These are phyloP conservation scores for Hypolimnas misippus DNA, from an alignment of 2,888 invertebrate species.

Conservation along the genomic window DNA sequence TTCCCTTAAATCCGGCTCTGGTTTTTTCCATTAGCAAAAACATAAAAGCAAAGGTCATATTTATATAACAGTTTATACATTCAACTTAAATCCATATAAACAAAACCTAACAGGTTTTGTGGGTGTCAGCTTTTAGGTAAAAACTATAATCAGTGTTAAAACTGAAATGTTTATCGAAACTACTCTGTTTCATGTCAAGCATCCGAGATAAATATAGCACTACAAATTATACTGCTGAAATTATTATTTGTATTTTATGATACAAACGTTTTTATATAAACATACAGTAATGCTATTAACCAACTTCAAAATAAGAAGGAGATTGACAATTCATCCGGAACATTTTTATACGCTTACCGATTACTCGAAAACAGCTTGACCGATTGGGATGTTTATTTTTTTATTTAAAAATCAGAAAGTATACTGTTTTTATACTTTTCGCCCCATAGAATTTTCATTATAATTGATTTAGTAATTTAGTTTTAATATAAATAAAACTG, in stretches of 20 bases:
- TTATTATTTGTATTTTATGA: background rate
- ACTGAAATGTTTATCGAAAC: background rate
- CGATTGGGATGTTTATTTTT: too few relatives aligned
- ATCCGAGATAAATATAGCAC: background rate
- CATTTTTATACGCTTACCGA: too few relatives aligned
- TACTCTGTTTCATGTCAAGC: background rate
- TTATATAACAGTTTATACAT: background rate
- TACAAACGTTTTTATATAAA: background rate
- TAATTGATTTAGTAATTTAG: too few relatives aligned
- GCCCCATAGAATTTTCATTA: too few relatives aligned
- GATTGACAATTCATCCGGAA: too few relatives aligned
- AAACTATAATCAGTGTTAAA: background rate
- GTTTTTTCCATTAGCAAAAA: background rate
- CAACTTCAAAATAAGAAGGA: too few relatives aligned
- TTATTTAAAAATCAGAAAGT: too few relatives aligned
- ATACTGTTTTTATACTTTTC: too few relatives aligned
- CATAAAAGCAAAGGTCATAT: background rate
- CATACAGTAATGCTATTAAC: background rate
- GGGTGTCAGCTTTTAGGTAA: background rate
- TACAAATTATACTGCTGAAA: too few relatives aligned
- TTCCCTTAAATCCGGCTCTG: too few relatives aligned
- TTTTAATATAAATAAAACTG: too few relatives aligned
- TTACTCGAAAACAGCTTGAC: too few relatives aligned
- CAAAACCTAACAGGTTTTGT: background rate
- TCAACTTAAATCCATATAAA: background rate